Conservation (phyloP, 1,140 invertebrate species). For the Cyclargus thomasi region DNA sequence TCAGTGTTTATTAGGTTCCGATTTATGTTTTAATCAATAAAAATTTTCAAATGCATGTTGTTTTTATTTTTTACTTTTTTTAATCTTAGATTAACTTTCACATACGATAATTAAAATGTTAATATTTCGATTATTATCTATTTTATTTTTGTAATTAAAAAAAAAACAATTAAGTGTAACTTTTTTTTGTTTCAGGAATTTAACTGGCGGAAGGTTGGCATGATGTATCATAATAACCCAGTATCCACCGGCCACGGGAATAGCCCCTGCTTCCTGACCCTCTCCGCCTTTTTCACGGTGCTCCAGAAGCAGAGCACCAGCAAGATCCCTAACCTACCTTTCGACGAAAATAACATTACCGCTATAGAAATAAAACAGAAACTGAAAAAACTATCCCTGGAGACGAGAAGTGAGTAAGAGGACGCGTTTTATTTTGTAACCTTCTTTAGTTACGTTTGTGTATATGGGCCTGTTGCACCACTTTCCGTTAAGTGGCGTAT, state of each 20-base stretch:
- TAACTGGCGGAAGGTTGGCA: constrained; percentile 81
- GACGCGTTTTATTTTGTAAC: constrained; percentile 4
- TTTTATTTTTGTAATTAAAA: too few species aligned
- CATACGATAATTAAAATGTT: background rate
- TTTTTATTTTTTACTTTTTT: background rate
- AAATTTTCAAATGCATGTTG: constrained; percentile 4
- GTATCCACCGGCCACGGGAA: constrained; percentile 75
- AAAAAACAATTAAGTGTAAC: background rate
- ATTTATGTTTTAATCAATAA: constrained; percentile 13
- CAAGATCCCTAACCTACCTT: constrained; percentile 44
- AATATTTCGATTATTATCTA: too few species aligned
- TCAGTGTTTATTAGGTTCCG: constrained; percentile 27
- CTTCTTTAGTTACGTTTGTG: background rate
- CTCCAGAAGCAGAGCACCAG: constrained; percentile 77
- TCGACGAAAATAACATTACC: constrained; percentile 67
- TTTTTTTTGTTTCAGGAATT: constrained; percentile 77
- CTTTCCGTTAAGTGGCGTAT: too few species aligned
- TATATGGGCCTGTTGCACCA: too few species aligned
- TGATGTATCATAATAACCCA: constrained; percentile 83
- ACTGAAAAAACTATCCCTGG: constrained; percentile 79
- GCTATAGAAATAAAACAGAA: constrained; percentile 77
- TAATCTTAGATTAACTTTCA: background rate
- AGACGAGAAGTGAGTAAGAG: constrained; percentile 85
- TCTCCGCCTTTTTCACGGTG: constrained; percentile 81
- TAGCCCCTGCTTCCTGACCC: constrained; percentile 84